Evolutionary conservation across 2,113 vertebrate species (phyloP).

Genomic region (Seriola aureovittata): DNA sequence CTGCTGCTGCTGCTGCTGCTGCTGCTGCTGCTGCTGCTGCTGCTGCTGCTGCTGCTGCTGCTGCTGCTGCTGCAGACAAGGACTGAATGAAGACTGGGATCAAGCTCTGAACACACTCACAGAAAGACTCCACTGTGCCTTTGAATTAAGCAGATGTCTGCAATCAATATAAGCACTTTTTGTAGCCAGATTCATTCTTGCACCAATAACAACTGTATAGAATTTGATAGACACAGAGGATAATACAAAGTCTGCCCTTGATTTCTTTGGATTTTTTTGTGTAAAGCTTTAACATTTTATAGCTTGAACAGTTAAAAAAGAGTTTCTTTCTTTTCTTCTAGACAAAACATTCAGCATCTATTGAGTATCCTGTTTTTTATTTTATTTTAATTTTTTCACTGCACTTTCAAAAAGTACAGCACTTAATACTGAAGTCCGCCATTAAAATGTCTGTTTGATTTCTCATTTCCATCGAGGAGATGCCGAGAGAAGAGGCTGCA

Average conservation of each 20-base stretch:
- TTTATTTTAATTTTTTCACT: too few species aligned
- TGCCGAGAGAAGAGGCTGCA: not conserved
- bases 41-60: too few species aligned
- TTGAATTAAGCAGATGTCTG: too few species aligned
- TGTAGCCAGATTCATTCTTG: not conserved
- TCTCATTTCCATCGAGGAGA: constrained; percentile 19
- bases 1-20: too few species aligned
- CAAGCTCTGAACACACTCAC: too few species aligned
- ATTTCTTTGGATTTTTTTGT: too few species aligned
- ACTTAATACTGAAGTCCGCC: not conserved
- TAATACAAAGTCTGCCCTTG: not conserved
- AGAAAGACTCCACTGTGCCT: not conserved
- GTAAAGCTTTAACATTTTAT: too few species aligned
- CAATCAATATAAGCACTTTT: not conserved
- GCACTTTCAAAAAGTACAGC: constrained; percentile 6
- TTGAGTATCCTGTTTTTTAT: not conserved
- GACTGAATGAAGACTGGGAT: not conserved
- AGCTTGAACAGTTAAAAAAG: not conserved
- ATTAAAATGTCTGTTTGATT: constrained; percentile 2
- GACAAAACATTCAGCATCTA: not conserved
- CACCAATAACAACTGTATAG: not conserved
- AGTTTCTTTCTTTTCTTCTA: not conserved
- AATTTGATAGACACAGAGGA: not conserved
- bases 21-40: too few species aligned
- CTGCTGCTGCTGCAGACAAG: not conserved